Base-by-base conservation (phyloP, 2,888 invertebrate genomes). In the Lepidonotus clava region DNA sequence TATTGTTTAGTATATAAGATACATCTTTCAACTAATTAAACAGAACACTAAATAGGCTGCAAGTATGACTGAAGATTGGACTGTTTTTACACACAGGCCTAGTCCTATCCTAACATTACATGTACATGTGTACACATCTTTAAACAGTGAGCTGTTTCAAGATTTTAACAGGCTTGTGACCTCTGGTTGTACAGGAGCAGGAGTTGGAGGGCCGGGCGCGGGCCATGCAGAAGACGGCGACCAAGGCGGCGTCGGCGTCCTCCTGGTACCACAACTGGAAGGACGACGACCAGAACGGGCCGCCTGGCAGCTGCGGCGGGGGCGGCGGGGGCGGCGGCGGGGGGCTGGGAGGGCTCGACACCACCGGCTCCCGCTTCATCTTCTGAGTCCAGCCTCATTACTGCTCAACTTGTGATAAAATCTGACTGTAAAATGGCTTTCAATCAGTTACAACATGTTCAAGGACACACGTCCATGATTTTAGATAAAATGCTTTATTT, bases 171-270 rank as follows among this genome's bases (percentile, higher is more conserved):
- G n/a, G n/a, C n/a, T n/a, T n/a, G n/a, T n/a, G n/a, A n/a, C n/a
- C n/a, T n/a, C n/a, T n/a, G n/a, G n/a, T n/a, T n/a, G n/a, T 61
- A 0, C 77, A 87, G 87, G 87, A 87, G 80, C 84, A 84, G 0
- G 87, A 87, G 40, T n/a, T 84, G 41, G 67, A 76, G 51, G 84
- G 46, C n/a, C 83, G 86, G 67, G 66, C 32, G 24, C 56, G 83
- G n/a, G 83, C 86, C 0, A 71, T 66, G 85, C 66, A 76, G 71
- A 41, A 71, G 76, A n/a, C 46, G 21, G n/a, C 85, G 36, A 24
- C 34, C 21, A 51, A 41, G 6, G 51, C 36, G 11, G 40, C 85
- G 0, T n/a, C 85, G 4, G 41, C 34, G 18, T 53, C 53, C 14
- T 84, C 84, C 28, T 56, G 56, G 53, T 84, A 84, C 61, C 11